phyloP scores from a whole-genome alignment of 1,140 invertebrate species.

The Diplogasteroides magnus region DNA sequence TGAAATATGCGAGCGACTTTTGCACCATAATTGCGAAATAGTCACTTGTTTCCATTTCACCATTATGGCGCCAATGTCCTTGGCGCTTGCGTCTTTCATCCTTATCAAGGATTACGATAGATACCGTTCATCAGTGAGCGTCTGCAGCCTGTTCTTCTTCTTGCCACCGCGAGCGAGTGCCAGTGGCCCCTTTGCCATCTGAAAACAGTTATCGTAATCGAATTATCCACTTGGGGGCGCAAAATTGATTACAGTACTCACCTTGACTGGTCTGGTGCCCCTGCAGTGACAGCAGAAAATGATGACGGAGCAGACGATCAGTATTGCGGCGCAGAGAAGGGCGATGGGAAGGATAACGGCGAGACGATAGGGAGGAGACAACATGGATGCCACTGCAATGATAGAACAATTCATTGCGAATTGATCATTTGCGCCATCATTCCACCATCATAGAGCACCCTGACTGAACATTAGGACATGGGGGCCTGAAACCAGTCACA shows the following conservation, averaged over 20 bases:
- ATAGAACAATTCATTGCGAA: not conserved
- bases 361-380: not conserved
- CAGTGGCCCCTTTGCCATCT: not conserved
- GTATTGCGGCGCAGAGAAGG: not conserved
- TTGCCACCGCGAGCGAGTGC: not conserved
- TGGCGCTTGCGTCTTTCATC: too few relatives aligned
- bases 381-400: not conserved
- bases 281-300: conserved; percentile 25
- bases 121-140: not conserved
- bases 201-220: too few relatives aligned
- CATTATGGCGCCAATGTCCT: too few relatives aligned
- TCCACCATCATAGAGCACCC: too few relatives aligned
- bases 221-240: too few relatives aligned
- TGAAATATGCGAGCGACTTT: too few relatives aligned
- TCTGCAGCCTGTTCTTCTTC: not conserved
- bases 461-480: too few relatives aligned
- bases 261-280: not conserved
- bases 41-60: too few relatives aligned
- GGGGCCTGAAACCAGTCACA: too few relatives aligned
- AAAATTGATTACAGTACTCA: too few relatives aligned
- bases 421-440: too few relatives aligned
- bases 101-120: not conserved
- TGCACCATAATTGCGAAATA: too few relatives aligned
- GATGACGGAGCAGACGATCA: conserved; percentile 11
- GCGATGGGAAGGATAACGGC: conserved; percentile 15